Evolutionary conservation across 2,113 vertebrate genomes (phyloP), one percentile per base, ranked within the genome.

Genomic region (Actinemys pallida): DNA sequence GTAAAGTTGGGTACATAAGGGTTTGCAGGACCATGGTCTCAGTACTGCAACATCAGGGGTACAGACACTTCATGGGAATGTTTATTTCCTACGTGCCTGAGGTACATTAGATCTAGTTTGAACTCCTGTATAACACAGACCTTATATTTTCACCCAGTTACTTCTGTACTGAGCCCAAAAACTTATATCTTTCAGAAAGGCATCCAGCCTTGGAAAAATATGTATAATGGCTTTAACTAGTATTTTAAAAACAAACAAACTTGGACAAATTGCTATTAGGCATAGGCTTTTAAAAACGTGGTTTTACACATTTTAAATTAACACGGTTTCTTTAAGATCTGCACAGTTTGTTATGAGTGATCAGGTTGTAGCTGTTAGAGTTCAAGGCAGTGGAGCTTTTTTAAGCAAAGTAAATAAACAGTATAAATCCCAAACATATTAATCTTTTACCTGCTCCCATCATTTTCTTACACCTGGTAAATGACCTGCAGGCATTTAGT

Each of bases 401-500:
- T 7, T 1, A 84, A 81, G 24, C 6, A 49, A 10, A 86, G 72
- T 84, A 31, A 2, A 0, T 25, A 84, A 86, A 45, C 11, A 17
- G 35, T 83, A 89, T 29, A n/a, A 87, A 76, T 42, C 14, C 24
- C 42, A 86, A 81, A 56, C 11, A 13, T 84, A 83, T 92, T 89
- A 88, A 81, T 83, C 0, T 72, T 84, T 94, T 72, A 69, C 78
- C 85, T 8, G 29, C 24, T 72, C 31, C 3, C 16, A 3, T 80
- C 88, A n/a, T 59, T 31, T 84, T 12, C 8, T 14, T 45, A 9
- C 12, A 7, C 80, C 72, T 95, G 47, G 69, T 11, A 88, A 79
- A 31, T 17, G 0, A 13, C 0, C 0, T 42, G 47, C 6, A 88
- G 86, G 25, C 25, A 47, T 9, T 83, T 79, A 22, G 12, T 14